Conservation (phyloP, 64 coral and sea anemone genomes). For the Montipora efflorescens region DNA sequence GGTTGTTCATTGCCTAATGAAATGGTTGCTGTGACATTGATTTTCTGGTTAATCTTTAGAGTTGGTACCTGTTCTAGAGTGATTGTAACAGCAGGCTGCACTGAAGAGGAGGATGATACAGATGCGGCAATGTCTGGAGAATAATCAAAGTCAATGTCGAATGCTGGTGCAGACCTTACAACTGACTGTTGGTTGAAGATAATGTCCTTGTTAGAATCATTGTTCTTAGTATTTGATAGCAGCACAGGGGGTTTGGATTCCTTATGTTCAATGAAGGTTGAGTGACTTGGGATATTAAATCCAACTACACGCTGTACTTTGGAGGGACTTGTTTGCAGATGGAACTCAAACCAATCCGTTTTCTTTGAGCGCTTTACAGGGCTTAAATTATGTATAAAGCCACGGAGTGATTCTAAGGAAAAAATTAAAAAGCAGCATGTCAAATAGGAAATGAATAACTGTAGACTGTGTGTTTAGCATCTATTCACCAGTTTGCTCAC, state of each 20-base stretch:
- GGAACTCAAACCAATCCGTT: conserved; percentile 66
- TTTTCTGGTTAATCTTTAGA: conserved; percentile 51
- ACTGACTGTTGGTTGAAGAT: conserved; percentile 64
- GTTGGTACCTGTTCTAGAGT: conserved; percentile 37
- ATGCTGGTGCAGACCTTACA: conserved; percentile 43
- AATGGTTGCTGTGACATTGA: conserved; percentile 51
- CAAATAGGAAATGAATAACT: conserved; percentile 16
- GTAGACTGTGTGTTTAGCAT: conserved; percentile 13
- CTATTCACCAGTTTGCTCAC: conserved; percentile 15
- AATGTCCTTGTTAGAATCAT: conserved; percentile 40
- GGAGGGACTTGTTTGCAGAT: conserved; percentile 53
- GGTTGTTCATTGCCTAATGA: conserved; percentile 45
- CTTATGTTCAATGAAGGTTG: conserved; percentile 50
- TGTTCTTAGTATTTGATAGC: conserved; percentile 36
- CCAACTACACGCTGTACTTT: conserved; percentile 69
- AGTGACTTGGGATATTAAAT: conserved; percentile 68
- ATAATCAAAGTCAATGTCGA: conserved; percentile 54
- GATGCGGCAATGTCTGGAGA: conserved; percentile 29
- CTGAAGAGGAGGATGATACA: conserved; percentile 4
- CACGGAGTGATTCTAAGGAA: conserved; percentile 10
- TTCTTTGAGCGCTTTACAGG: conserved; percentile 46
- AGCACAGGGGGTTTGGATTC: conserved; percentile 69
- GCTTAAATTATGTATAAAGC: conserved; percentile 63
- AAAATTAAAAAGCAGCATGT: not conserved
- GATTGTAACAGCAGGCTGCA: conserved; percentile 21